Evolutionary conservation across 1,140 invertebrate genomes (phyloP), one percentile per base, ranked within the genome.

Genomic region (Linepithema humile): DNA sequence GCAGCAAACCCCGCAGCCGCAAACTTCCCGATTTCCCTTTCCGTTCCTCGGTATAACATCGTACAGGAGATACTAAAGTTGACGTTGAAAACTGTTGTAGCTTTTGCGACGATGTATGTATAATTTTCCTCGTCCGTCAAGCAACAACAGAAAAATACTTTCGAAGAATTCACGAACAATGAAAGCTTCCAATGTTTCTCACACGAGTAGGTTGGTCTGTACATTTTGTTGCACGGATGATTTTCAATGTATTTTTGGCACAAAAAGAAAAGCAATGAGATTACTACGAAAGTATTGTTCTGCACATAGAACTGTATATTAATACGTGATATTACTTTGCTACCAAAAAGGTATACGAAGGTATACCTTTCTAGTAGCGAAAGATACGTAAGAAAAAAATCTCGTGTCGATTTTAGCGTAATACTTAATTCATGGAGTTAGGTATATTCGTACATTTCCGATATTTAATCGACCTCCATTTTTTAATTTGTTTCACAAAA

Each of bases 11-110:
- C 73, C 91, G 17, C 90, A 92, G 29, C 85, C 86, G 35, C 93
- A 91, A 78, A 86, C 92, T 6, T 90, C 92, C 65, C 90, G 93
- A 50, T 94, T 92, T 73, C 93, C 93, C 15, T 94, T 93, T 78
- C 92, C 93, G 26, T 94, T 93, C 75, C 88, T 93, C n/a, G 92
- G 92, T 70, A 93, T 93, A 78, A 85, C 92, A 20, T 94, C 93
- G n/a, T 94, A 93, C 59, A 90, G 92, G 74, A 91, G 93, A 89
- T 94, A 91, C 83, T 94, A 87, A 90, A 72, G 10, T 75, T 32
- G 38, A 17, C 50, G 55, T n/a, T n/a, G 40, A 62, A 69, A 53
- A n/a, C 9, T 60, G 59, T 80, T 75, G 45, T 84, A 73, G 77
- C 53, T 43, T 40, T 70, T 80, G 26, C n/a, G 23, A 53, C 45